phyloP scores from a whole-genome alignment of 1,140 invertebrate species.

The Formica selysi region DNA sequence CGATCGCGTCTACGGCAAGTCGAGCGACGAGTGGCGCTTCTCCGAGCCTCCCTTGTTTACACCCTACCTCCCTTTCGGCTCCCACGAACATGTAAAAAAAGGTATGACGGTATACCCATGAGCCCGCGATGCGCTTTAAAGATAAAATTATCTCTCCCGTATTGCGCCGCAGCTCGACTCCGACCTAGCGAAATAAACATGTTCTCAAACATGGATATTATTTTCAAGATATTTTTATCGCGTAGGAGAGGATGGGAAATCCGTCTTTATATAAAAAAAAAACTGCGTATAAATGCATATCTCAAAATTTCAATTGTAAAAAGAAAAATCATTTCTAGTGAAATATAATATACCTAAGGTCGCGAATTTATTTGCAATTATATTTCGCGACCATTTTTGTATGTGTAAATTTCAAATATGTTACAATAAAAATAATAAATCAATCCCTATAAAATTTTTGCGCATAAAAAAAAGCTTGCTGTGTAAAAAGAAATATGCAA shows the following conservation, averaged over 20 bases:
- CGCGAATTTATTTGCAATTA: neutral
- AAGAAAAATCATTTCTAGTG: neutral
- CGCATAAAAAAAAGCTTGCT: neutral
- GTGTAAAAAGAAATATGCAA: neutral
- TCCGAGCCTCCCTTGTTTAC: conserved; percentile 51
- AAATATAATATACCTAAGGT: neutral
- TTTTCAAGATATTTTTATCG: conserved; percentile 49
- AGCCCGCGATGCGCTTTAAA: conserved; percentile 30
- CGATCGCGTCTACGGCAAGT: conserved; percentile 50
- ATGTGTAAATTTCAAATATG: neutral
- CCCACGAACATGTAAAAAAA: conserved; percentile 31
- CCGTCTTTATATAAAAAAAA: neutral
- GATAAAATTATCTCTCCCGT: conserved; percentile 52
- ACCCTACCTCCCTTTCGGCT: conserved; percentile 24
- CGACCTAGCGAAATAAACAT: conserved; percentile 45
- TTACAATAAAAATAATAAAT: neutral
- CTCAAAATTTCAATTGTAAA: neutral
- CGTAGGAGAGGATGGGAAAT: neutral
- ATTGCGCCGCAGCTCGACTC: conserved; percentile 35
- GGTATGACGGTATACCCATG: neutral
- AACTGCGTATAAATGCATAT: neutral
- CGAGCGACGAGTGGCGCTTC: conserved; percentile 13
- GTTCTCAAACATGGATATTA: conserved; percentile 35
- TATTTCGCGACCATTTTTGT: neutral
- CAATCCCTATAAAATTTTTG: neutral